Evolutionary conservation across 2,888 invertebrate genomes (phyloP), one percentile per base, ranked within the genome.

Genomic region (Seira ritae): DNA sequence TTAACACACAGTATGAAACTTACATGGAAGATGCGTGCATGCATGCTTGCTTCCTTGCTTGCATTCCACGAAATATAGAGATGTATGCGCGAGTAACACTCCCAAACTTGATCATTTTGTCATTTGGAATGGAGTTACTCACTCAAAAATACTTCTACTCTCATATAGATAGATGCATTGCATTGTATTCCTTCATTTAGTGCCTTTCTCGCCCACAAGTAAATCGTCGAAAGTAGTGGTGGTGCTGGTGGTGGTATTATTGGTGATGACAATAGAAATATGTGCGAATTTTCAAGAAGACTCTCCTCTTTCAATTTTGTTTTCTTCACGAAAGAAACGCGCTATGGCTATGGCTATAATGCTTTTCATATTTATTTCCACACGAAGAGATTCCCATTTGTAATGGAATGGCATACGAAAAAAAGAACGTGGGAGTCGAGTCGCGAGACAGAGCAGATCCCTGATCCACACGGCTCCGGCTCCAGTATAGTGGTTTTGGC

Each of bases 1-100:
- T 84, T 84, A 84, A 75, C 84, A 71, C 84, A 71, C 83, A 73
- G 81, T 77, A 81, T 76, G 65, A 65, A 69, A 62, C 23, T n/a
- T 46, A 72, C 66, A 71, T 46, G 71, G 22, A 72, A 31, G 31
- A 31, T 31, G 31, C 31, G 31, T 31, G 31, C 31, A 31, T 31
- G 31, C 2, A 31, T 31, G 31, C 31, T 4, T 31, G 23, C 17
- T 1, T 31, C 3, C 31, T 4, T 31, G 23, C 17, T 1, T 69
- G 75, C 55, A 60, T 22, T n/a, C n/a, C 10, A 12, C 22, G 65
- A 55, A 55, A 71, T 23, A 24, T 20, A 42, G 15, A 65, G 10
- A 20, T 24, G 42, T 62, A 62, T 60, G 17, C 65, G 8, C 22
- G 55, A 66, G 66, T 46, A 42, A 77, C 55, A 62, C 69, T 62